Base-by-base conservation (phyloP, 2,888 invertebrate genomes). In the Mellilla xanthometata region DNA sequence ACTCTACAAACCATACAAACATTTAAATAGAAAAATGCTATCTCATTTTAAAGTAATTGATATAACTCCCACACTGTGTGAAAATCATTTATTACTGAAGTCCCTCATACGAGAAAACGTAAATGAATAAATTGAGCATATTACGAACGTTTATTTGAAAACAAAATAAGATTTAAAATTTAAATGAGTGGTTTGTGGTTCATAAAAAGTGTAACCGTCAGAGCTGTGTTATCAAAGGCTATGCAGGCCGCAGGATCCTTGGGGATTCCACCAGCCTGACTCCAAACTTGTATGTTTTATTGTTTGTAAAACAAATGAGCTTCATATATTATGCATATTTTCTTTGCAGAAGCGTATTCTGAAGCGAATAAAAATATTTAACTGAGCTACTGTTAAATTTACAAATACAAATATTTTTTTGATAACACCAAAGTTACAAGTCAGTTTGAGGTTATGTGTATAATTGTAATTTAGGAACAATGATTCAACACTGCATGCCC, bases 191-290 rank as follows among this genome's bases (percentile, higher is more conserved):
- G 61, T 66, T 67, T 63, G 65, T 60, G 58, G 57, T 66, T 60
- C 54, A 58, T 65, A 51, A 65, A 67, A 69, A 73, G 74, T 66
- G 64, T 62, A 62, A 65, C 58, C 56, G 64, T 62, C 55, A 59
- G 52, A 60, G 35, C 51, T 49, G 47, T 55, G 72, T 76, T 78
- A 78, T 78, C 78, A 77, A 72, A 73, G 66, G 67, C 67, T 52
- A 60, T 68, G 72, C 79, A 79, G 75, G 66, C 71, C 58, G 52
- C 44, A 51, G 64, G 65, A 66, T 69, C 65, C 68, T 54, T 41
- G 36, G 64, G 71, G 72, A 72, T 73, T 73, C 64, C 60, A 68
- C 32, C 49, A 43, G 65, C 62, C 62, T 52, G 64, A 68, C 70
- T 72, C 71, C 64, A 68, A 60, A 63, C 55, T 63, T 72, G 65